These are phyloP conservation scores for Tribolium castaneum DNA, from an alignment of 1,140 invertebrate genomes.

Conservation along the genomic window DNA sequence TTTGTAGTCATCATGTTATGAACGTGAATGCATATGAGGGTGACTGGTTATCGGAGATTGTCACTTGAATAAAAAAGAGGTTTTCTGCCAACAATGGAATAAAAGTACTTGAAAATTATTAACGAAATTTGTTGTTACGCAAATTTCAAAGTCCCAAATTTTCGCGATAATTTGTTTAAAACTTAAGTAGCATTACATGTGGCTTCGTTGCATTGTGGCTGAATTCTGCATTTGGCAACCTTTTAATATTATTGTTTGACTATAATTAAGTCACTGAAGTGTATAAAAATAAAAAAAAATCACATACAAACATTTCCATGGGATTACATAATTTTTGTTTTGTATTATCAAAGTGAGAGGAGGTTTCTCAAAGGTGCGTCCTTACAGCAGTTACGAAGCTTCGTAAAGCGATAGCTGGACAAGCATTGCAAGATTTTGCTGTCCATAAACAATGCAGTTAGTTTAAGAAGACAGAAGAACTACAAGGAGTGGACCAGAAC, in stretches of 20 bases:
- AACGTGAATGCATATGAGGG: neutral
- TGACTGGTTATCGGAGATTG: neutral
- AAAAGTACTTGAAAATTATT: neutral
- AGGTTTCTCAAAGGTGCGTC: constrained; percentile 6
- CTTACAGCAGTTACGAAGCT: neutral
- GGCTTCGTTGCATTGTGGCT: neutral
- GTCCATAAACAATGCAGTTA: neutral
- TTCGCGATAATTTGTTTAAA: neutral
- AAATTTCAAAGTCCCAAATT: neutral
- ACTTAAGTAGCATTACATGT: neutral
- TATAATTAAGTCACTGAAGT: constrained; percentile 33
- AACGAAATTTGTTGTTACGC: neutral
- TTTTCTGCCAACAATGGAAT: neutral
- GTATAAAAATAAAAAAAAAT: constrained; percentile 40
- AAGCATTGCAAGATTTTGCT: constrained; percentile 45
- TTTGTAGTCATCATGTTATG: neutral
- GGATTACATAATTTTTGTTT: neutral
- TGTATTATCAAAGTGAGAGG: neutral
- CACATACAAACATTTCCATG: constrained; percentile 35
- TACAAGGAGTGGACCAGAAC: neutral
- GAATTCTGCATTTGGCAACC: constrained; percentile 17
- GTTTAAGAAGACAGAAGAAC: neutral
- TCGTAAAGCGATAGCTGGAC: constrained; percentile 1
- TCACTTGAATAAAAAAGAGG: neutral
- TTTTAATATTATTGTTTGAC: neutral